Base-by-base conservation (phyloP, 2,113 vertebrate species). In the Gavialis gangeticus region DNA sequence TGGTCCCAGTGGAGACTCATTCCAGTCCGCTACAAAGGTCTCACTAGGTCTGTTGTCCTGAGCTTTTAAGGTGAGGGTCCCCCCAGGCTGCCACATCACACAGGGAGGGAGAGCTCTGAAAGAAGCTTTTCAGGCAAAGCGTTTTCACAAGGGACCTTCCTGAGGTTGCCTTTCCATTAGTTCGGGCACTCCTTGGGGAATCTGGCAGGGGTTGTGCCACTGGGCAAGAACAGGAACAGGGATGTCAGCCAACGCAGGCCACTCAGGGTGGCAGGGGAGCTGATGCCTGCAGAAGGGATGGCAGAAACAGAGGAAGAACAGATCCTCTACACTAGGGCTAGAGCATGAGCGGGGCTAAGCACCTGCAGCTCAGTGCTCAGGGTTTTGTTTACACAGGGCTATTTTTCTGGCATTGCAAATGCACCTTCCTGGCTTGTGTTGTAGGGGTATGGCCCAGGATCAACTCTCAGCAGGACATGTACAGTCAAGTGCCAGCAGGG, bases 121-220 rank as follows among this genome's bases (percentile, higher is more conserved):
- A 22, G 56, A 71, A 75, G 2, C 2, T 5, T 28, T n/a, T 82
- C 71, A 57, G 62, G 14, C 75, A 30, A 83, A 92, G 59, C 2
- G 75, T 2, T 81, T 5, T n/a, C 3, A 0, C 1, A 10, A 81
- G 55, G 25, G 56, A 4, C 46, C 28, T 0, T 69, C 59, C 7
- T 11, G 62, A 5, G 28, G 2, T 55, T 93, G 66, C 92, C 12
- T 37, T 75, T 82, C 17, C 73, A 18, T n/a, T 6, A 0, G 12
- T 84, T 4, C 54, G 66, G 75, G 9, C 16, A 28, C 85, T 46
- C 75, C 56, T 34, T 73, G 55, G 55, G 25, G 25, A 63, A 63
- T 11, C 25, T 63, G 62, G 62, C 62, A 27, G 62, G 60, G 24
- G 25, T 22, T 63, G 62, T 25, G 24, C 22, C 12, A 63, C 27